Base-by-base conservation (phyloP, 2,113 vertebrate genomes). In the Pipa parva region DNA sequence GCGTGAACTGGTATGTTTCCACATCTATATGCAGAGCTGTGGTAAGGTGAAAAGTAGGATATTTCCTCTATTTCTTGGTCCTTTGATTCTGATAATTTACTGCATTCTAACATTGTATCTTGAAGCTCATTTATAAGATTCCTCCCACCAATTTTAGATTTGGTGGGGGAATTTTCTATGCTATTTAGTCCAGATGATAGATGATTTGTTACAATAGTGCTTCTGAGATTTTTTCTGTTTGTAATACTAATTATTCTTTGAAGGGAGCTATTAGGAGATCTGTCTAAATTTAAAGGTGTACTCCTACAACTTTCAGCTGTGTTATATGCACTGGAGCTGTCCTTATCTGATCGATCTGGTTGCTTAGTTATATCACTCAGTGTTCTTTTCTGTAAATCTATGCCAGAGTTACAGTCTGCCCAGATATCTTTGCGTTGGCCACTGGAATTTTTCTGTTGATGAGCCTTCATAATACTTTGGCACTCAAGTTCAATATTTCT, bases 251-350 rank as follows among this genome's bases (percentile, higher is more conserved):
- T 89, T 77, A 91, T 83, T 57, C 95, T 86, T 65, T 95, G 93
- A 9, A 98, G 91, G 1, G 95, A 97, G 66, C 90, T 94, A 71
- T 97, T 92, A 0, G 94, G 91, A 12, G 95, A 97, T 27, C 87
- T 87, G 74, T 95, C 93, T 78, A 95, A 85, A 0, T 89, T 91
- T 22, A 97, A 78, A 0, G 95, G 95, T 0, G 93, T 95, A 74
- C 94, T 98, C 64, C 95, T 87, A 39, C 93, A 95, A 76, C 95
- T 99, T 77, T 99, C 96, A 0, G 96, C 95, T 0, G 95, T 99
- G 79, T 98, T 99, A 72, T 99, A 98, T 21, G 95, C 95, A 4
- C 96, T 99, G 22, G 96, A 98, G 71, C 92, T 98, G 82, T 99
- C 96, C 75, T 98, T 99, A 83, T 99, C 96, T 0, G 93, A 99